Evolutionary conservation across 2,113 vertebrate genomes (phyloP), one percentile per base, ranked within the genome.

Genomic region (Psittacula cyanocephala): DNA sequence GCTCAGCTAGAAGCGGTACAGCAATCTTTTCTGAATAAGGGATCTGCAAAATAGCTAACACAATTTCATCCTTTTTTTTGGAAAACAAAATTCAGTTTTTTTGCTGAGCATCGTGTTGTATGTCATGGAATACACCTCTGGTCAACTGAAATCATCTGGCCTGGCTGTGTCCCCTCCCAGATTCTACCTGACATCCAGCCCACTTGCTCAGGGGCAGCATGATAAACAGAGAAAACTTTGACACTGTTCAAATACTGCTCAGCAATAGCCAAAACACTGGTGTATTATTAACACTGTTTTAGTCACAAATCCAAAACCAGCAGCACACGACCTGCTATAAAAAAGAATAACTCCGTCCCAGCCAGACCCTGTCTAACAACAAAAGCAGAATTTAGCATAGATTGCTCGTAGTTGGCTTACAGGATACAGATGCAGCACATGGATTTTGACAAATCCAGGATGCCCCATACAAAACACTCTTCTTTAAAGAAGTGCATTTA

Each of bases 151-250:
- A 63, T 64, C 23, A 52, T 12, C 16, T 69, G 20, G 23, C 18
- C 7, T 46, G 5, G 18, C 4, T 78, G 10, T 7, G 10, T n/a
- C 3, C 5, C 12, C 4, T 35, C 25, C 18, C 33, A 80, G 3
- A 16, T 70, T 70, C 62, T 50, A 50, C 25, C 13, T 5, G 3
- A 27, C 17, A 62, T 14, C 39, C 23, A 83, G 19, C 2, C 25
- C 50, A 43, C 8, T 41, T 0, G 0, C 6, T 55, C 20, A 1
- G 23, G 4, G 4, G 3, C 29, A 1, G 0, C 4, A 3, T 46
- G 13, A n/a, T 33, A 62, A 75, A 60, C 11, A 37, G 24, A 28
- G 41, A 50, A 69, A 76, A n/a, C 6, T 12, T 63, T 67, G 17
- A 50, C 50, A 43, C 4, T 37, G 24, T 25, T 37, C 12, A 91